Base-by-base conservation (phyloP, 1,140 invertebrate species). In the Zaprionus nigranus region DNA sequence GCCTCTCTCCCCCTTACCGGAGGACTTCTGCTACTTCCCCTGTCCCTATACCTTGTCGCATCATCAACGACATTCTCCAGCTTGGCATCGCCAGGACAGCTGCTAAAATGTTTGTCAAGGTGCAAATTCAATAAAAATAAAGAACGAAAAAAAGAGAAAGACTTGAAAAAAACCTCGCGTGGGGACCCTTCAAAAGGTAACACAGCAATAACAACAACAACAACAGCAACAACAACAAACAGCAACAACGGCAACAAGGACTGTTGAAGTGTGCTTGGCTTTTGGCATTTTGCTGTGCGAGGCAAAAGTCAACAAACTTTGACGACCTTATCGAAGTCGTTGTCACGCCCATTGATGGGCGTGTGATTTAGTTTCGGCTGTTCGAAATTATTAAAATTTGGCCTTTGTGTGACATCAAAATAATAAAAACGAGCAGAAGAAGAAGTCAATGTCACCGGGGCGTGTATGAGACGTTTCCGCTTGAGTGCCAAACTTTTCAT, bases 101-200 rank as follows among this genome's bases (percentile, higher is more conserved):
- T 75, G 73, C 68, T 75, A 75, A 75, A 75, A 75, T 76, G 61
- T 72, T 72, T 76, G 61, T 76, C 68, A 72, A 76, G 74, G 68
- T 72, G 74, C 68, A 72, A 72, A 76, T 76, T 76, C 74, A 76
- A 76, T 76, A 76, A 76, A 72, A 76, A 76, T 72, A 73, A 53
- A 73, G 63, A 73, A 51, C 9, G 20, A 20, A 51, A 51, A 51
- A 49, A 51, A 51, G 9, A 49, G 46, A 66, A 58, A 67, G 58
- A 51, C 22, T 26, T 20, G 15, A 49, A 63, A 63, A 69, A 67
- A 74, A 68, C 56, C 58, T 51, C 22, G 53, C 46, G 46, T 24
- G 46, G 46, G 12, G 46, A 51, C 20, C 17, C 46, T 51, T 20
- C 12, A 51, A 46, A 51, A 51, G 46, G 46, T 24, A 51, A 51